phyloP scores from a whole-genome alignment of 64 coral and sea anemone species.

The Stylophora pistillata region DNA sequence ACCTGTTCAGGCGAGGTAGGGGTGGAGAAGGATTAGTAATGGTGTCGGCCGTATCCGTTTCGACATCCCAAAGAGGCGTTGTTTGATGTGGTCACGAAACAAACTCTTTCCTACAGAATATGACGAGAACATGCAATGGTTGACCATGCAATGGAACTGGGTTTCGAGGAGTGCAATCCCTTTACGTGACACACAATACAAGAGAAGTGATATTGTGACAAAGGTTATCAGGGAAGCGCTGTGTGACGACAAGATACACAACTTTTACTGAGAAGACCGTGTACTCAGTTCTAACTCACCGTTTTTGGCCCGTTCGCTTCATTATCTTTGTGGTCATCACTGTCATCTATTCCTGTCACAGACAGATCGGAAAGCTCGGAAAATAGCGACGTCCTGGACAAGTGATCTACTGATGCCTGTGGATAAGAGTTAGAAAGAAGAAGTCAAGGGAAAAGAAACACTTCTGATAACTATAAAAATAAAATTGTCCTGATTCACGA shows the following conservation, averaged over 20 bases:
- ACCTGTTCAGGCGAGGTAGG: neutral
- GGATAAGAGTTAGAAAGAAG: neutral
- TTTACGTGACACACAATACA: too few relatives aligned
- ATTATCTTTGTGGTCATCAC: constrained; percentile 4
- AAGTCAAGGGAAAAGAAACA: neutral
- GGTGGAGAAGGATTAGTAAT: neutral
- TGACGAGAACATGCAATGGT: too few relatives aligned
- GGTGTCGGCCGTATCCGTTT: too few relatives aligned
- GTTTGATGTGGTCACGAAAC: too few relatives aligned
- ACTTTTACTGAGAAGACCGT: too few relatives aligned
- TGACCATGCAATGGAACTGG: too few relatives aligned
- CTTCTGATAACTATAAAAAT: neutral
- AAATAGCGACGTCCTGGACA: constrained; percentile 77
- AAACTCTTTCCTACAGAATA: too few relatives aligned
- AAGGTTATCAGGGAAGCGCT: neutral
- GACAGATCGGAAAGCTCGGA: constrained; percentile 83
- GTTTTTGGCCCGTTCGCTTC: neutral
- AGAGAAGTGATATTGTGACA: too few relatives aligned
- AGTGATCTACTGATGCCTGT: constrained; percentile 73
- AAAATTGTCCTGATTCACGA: neutral
- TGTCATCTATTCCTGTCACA: constrained; percentile 25
- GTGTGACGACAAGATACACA: neutral
- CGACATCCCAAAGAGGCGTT: too few relatives aligned
- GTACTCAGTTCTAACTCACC: neutral
- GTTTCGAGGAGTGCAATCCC: too few relatives aligned